Conservation (phyloP, 1,140 invertebrate genomes). For the Eufriesea mexicana region DNA sequence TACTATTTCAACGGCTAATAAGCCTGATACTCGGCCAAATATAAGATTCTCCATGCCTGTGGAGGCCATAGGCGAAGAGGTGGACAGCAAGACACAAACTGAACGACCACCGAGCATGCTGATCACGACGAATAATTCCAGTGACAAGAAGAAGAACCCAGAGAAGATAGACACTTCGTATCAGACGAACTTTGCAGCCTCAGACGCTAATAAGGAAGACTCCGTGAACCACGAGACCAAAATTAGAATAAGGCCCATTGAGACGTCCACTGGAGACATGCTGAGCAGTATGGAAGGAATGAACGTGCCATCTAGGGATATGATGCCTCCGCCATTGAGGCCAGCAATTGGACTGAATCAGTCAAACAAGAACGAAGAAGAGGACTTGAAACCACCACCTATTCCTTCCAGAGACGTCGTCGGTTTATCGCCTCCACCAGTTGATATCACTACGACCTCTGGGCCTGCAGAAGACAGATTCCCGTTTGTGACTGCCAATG, state of each 20-base stretch:
- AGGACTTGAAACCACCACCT: constrained; percentile 76
- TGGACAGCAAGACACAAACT: constrained; percentile 73
- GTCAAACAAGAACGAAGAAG: constrained; percentile 63
- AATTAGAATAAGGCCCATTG: constrained; percentile 25
- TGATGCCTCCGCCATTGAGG: constrained; percentile 76
- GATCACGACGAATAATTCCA: constrained; percentile 52
- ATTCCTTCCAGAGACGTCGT: constrained; percentile 74
- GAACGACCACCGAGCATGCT: constrained; percentile 73
- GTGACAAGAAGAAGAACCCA: constrained; percentile 58
- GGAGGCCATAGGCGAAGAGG: constrained; percentile 72
- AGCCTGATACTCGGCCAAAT: constrained; percentile 64
- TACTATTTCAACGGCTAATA: constrained; percentile 71
- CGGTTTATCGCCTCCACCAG: constrained; percentile 78
- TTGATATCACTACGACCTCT: constrained; percentile 75
- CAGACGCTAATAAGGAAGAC: constrained; percentile 47
- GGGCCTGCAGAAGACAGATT: constrained; percentile 62
- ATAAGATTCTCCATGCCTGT: constrained; percentile 75
- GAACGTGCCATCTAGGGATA: constrained; percentile 73
- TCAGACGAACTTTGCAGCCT: constrained; percentile 74
- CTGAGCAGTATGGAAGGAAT: constrained; percentile 46
- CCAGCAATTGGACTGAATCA: constrained; percentile 30
- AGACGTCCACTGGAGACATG: constrained; percentile 40
- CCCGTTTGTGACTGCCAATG: constrained; percentile 47
- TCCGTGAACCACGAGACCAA: constrained; percentile 35
- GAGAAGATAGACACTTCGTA: constrained; percentile 73